Base-by-base conservation (phyloP, 2,797 vertebrate genomes). In the Cyclura pinguis region DNA sequence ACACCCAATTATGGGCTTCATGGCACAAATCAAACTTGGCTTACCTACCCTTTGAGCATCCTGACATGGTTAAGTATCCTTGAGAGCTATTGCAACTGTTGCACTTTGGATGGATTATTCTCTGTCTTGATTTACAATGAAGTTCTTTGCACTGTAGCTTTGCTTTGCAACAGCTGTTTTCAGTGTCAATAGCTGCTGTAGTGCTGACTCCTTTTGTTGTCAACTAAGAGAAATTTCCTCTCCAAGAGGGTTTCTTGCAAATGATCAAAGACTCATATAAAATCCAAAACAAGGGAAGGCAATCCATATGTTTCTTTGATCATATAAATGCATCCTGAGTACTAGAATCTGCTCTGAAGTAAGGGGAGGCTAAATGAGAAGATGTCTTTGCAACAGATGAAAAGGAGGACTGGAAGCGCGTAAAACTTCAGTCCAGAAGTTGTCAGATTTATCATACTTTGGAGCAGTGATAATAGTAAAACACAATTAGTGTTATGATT, bases 391-490 rank as follows among this genome's bases (percentile, higher is more conserved):
- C 35, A 73, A 52, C 38, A 82, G 35, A 74, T 16, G 35, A 57
- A 64, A 72, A 72, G 50, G 55, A 55, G 47, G 27, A 16, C 52
- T 50, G 67, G 38, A 62, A 64, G 88, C n/a, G 8, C 13, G 52
- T 77, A 89, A 89, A 64, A 77, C n/a, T 38, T 9, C 6, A 92
- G 67, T 88, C 92, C 91, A 8, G 88, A 88, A 78, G 57, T 81
- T 73, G 50, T 6, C 13, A 89, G 27, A 6, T 84, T 92, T 81
- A 69, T 69, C 88, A 90, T 80, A 86, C 85, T 74, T 81, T 7
- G 55, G 0, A 0, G 18, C 87, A 88, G 91, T 90, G 86, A 91
- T 92, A 89, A 35, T 20, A 84, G 80, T 88, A 92, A 92, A 94
- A 91, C 86, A 76, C 50, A 74, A 42, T 57, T 72, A 87, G 59